Evolutionary conservation across 2,113 vertebrate species (phyloP).

Genomic region (Lucifuga dentata): DNA sequence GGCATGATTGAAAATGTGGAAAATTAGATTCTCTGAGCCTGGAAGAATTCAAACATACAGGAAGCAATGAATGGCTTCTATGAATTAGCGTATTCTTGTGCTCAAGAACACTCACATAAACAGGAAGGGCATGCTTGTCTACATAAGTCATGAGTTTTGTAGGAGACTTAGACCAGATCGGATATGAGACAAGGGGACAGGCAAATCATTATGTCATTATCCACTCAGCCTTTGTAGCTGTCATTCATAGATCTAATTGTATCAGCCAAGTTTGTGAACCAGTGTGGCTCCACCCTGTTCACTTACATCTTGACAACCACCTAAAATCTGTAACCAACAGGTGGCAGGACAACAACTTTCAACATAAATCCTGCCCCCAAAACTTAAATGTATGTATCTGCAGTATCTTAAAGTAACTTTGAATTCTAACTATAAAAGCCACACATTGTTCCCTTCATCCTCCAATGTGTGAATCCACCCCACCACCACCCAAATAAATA

Average conservation of each 20-base stretch:
- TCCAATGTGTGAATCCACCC: constrained; percentile 9
- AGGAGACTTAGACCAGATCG: constrained; percentile 48
- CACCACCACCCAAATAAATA: neutral
- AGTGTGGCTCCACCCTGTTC: neutral
- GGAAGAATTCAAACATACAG: neutral
- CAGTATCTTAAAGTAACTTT: constrained; percentile 9
- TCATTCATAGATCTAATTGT: constrained; percentile 37
- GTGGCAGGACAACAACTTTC: neutral
- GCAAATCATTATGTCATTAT: constrained; percentile 60
- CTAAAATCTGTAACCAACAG: neutral
- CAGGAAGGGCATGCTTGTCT: constrained; percentile 68
- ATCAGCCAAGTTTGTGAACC: constrained; percentile 5
- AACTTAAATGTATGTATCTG: neutral
- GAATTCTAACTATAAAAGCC: neutral
- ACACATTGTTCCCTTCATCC: constrained; percentile 6
- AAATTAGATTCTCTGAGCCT: neutral
- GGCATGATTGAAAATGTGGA: neutral
- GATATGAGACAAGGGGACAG: constrained; percentile 58
- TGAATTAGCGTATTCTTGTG: neutral
- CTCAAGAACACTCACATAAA: constrained; percentile 37
- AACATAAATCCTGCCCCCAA: neutral
- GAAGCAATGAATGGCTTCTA: neutral
- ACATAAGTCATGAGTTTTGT: constrained; percentile 15
- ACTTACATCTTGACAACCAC: neutral
- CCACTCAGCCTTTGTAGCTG: constrained; percentile 35